Conservation (phyloP, 2,113 vertebrate genomes). For the Gallinago jamesoni region DNA sequence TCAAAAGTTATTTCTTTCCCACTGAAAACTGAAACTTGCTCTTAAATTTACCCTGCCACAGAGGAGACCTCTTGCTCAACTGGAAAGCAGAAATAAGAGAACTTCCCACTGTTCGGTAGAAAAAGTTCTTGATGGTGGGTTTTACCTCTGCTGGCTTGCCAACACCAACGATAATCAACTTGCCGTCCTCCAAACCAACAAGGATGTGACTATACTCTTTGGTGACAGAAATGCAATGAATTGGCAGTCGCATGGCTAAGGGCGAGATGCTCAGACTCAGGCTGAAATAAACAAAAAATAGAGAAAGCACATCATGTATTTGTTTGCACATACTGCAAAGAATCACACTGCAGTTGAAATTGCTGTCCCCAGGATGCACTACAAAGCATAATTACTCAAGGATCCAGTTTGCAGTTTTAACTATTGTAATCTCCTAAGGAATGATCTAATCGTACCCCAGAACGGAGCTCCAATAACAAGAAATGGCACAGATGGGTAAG, state of each 20-base stretch:
- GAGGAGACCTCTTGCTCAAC: constrained; percentile 81
- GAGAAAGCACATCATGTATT: background rate
- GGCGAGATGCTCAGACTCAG: constrained; percentile 84
- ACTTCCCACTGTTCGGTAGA: constrained; percentile 82
- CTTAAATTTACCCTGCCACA: constrained; percentile 82
- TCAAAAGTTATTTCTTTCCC: constrained; percentile 66
- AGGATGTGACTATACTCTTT: constrained; percentile 95
- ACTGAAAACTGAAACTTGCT: constrained; percentile 80
- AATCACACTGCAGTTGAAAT: background rate
- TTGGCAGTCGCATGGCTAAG: constrained; percentile 90
- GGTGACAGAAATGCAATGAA: constrained; percentile 89
- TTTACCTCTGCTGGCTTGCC: constrained; percentile 98
- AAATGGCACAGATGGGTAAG: background rate
- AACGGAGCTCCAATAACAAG: background rate
- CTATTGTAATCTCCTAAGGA: background rate
- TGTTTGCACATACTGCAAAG: background rate
- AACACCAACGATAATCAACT: constrained; percentile 95
- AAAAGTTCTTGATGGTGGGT: constrained; percentile 84
- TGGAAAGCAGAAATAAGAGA: constrained; percentile 81
- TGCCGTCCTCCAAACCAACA: constrained; percentile 93
- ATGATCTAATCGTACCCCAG: background rate
- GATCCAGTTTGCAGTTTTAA: background rate
- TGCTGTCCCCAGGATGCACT: background rate
- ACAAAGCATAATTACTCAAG: background rate
- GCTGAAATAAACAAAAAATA: constrained; percentile 74